Base-by-base conservation (phyloP, 1,140 invertebrate species). In the Matsumurasca onukii region DNA sequence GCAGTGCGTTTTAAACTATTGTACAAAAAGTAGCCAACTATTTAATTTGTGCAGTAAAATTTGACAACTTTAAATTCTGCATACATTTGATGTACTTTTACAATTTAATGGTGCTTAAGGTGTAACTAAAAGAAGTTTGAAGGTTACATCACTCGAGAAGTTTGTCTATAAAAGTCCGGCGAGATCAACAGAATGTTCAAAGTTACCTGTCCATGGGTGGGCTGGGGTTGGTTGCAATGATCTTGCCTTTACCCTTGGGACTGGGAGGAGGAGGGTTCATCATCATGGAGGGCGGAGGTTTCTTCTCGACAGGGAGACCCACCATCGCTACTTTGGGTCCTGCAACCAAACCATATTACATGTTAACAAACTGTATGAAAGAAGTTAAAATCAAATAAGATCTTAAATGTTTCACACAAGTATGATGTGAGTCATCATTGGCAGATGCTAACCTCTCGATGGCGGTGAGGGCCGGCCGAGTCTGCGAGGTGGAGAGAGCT, bases 401-500 rank as follows among this genome's bases (percentile, higher is more conserved):
- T n/a, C n/a, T n/a, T n/a, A n/a, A n/a, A n/a, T n/a, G n/a, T n/a
- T n/a, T n/a, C n/a, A n/a, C n/a, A n/a, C n/a, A n/a, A n/a, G n/a
- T n/a, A 5, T 39, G 34, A 39, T 39, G 34, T 9, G 5, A 39
- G 34, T 39, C 34, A 39, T 9, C 17, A 39, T 9, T 39, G n/a
- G n/a, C n/a, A 20, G 24, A 20, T 22, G 24, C 3, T 5, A 13
- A 27, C 55, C 24, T 59, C 12, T 5, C 12, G 61, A n/a, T 66
- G 51, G 63, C n/a, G 70, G 52, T 15, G 39, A 25, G 70, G 62
- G 77, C 72, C 69, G 80, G 70, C 78, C 77, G n/a, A 78, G 72
- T 31, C 77, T 77, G 30, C 77, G 67, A 15, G 49, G n/a, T 77
- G 45, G 78, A 75, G 31, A 79, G 78, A 66, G 78, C 77, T 59